phyloP scores from a whole-genome alignment of 2,888 invertebrate species.

The Byasa hedistus region DNA sequence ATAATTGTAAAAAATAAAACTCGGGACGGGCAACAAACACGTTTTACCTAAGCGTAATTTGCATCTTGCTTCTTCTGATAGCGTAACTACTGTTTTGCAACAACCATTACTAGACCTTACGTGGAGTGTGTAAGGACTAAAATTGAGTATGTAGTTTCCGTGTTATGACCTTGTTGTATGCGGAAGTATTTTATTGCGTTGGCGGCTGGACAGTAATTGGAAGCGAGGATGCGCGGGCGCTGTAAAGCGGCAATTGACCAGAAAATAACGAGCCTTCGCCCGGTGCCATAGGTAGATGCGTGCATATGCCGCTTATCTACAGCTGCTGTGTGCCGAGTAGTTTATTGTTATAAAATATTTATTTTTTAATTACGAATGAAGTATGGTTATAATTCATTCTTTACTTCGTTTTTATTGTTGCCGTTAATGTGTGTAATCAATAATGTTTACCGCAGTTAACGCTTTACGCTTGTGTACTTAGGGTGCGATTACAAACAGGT shows the following conservation, averaged over 20 bases:
- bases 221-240: constrained; percentile 78
- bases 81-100: constrained; percentile 28
- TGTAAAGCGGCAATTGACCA: constrained; percentile 79
- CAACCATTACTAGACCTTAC: constrained; percentile 32
- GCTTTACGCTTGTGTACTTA: constrained; percentile 15
- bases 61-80: constrained; percentile 50
- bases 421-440: constrained; percentile 19
- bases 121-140: constrained; percentile 29
- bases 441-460: constrained; percentile 24
- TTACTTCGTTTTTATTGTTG: constrained; percentile 19
- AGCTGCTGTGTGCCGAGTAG: constrained; percentile 64
- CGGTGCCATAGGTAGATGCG: constrained; percentile 48
- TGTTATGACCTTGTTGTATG: constrained; percentile 43
- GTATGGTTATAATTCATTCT: constrained; percentile 33
- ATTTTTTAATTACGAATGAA: constrained; percentile 46
- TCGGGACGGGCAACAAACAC: constrained; percentile 73
- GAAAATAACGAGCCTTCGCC: constrained; percentile 77
- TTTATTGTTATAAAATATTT: constrained; percentile 58
- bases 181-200: constrained; percentile 64
- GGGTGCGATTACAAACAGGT: background rate
- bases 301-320: constrained; percentile 62
- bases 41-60: constrained; percentile 79
- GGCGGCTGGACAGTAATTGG: constrained; percentile 78
- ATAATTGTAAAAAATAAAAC: constrained; percentile 79
- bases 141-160: constrained; percentile 34